Base-by-base conservation (phyloP, 2,888 invertebrate species). In the Masnerella sp. region DNA sequence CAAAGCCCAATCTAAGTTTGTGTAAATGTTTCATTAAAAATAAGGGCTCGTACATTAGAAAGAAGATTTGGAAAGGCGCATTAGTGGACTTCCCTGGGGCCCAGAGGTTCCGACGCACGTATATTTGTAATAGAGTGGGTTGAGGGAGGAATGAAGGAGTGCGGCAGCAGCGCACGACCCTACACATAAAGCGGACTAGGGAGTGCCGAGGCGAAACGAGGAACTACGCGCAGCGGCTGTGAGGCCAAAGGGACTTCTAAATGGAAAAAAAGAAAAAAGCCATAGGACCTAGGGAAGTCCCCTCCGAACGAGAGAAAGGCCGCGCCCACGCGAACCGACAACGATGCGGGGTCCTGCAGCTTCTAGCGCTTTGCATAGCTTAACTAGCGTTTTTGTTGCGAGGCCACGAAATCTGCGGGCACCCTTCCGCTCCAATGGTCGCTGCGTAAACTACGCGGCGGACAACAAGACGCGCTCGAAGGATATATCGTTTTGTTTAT, bases 181-280 rank as follows among this genome's bases (percentile, higher is more conserved):
- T 64, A 67, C 51, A 51, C 64, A 47, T 70, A 68, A 38, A 68
- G 61, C 38, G 72, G 49, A 36, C 54, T 65, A 61, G 73, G 68
- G 65, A 74, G 74, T 71, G 76, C 61, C 67, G 73, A 73, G 75
- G 72, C 74, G 77, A 73, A 72, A 61, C 73, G 77, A 77, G 76
- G 69, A 73, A 71, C 65, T 43, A 67, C 74, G 77, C 74, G 76
- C 76, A 72, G 69, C 77, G 65, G 72, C 72, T 65, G 74, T 61
- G 69, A 70, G 69, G 72, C 75, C 77, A 67, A 80, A 83, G 84
- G 82, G 83, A 83, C 79, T 79, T 80, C 78, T 80, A 73, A 83
- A 81, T 80, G 80, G 78, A 81, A 75, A 79, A 79, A 80, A 79
- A 51, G 36, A 17, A 25, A 42, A 42, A 42, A 40, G 76, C 77